Evolutionary conservation across 2,113 vertebrate species (phyloP).

Genomic region (Triplophysa rosa): DNA sequence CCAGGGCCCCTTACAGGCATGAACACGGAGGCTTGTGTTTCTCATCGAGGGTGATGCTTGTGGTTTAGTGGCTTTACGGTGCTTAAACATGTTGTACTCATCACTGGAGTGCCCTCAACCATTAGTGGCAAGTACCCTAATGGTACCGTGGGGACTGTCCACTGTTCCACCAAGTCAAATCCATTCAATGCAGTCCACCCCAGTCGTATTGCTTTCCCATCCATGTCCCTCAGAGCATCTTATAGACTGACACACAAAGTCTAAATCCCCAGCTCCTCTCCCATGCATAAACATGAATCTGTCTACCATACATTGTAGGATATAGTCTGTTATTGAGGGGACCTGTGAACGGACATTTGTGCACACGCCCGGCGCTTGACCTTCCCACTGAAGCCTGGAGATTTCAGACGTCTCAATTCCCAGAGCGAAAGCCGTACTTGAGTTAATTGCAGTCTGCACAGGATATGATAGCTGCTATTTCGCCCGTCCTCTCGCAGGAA

Average conservation of each 20-base stretch:
- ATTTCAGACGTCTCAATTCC: slow-evolving; percentile 48
- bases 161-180: slow-evolving; percentile 42
- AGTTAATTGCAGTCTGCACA: slow-evolving; percentile 55
- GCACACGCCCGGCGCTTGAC: slow-evolving; percentile 22
- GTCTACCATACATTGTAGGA: slow-evolving; percentile 37
- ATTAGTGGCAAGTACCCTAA: slow-evolving; percentile 46
- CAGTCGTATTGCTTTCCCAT: slow-evolving; percentile 44
- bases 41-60: slow-evolving; percentile 1
- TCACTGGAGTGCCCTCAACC: slow-evolving; percentile 37
- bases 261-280: slow-evolving; percentile 7
- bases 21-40: slow-evolving; percentile 18
- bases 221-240: slow-evolving; percentile 29
- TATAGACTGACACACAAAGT: neutral
- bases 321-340: slow-evolving; percentile 18
- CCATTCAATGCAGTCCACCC: slow-evolving; percentile 24
- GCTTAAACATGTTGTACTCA: slow-evolving; percentile 41
- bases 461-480: slow-evolving; percentile 41
- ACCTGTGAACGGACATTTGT: slow-evolving; percentile 29
- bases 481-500: slow-evolving; percentile 42
- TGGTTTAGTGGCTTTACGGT: slow-evolving; percentile 21
- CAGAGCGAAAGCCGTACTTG: slow-evolving; percentile 45
- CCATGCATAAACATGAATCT: slow-evolving; percentile 28
- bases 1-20: slow-evolving; percentile 9
- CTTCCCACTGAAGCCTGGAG: slow-evolving; percentile 38
- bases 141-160: slow-evolving; percentile 42